These are phyloP conservation scores for Onthophagus taurus DNA, from an alignment of 1,140 invertebrate genomes.

Conservation along the genomic window DNA sequence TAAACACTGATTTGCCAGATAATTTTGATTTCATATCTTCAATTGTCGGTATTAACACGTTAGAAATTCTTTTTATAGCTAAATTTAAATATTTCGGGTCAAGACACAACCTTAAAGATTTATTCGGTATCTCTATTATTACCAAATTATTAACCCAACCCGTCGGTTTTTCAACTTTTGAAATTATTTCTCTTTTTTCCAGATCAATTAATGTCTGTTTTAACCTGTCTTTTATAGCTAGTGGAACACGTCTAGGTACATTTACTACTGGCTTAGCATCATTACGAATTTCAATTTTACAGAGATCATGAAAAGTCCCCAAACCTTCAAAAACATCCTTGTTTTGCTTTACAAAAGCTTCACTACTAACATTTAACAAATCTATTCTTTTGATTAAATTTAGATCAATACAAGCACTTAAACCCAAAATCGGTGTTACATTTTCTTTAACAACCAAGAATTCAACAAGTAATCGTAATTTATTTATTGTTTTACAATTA, in stretches of 20 bases:
- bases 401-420: slow-evolving; percentile 2
- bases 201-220: slow-evolving; percentile 5
- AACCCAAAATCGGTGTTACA: slow-evolving; percentile 1
- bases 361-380: not conserved
- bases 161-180: not conserved
- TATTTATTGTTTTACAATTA: slow-evolving; percentile 6
- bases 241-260: slow-evolving; percentile 2
- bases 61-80: not conserved
- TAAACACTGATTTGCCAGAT: not conserved
- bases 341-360: slow-evolving; percentile 9
- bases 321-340: slow-evolving; percentile 9
- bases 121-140: slow-evolving; percentile 21
- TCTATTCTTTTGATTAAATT: slow-evolving; percentile 7
- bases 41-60: slow-evolving; percentile 1
- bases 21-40: not conserved
- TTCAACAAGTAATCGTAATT: not conserved
- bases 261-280: slow-evolving; percentile 1
- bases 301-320: slow-evolving; percentile 3
- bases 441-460: slow-evolving; percentile 9
- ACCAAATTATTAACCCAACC: slow-evolving; percentile 11
- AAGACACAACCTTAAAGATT: slow-evolving; percentile 21
- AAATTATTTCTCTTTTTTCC: slow-evolving; percentile 5
- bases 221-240: slow-evolving; percentile 7
- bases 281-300: not conserved
- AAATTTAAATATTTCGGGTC: slow-evolving; percentile 18